Percentiles rank a stretch among this genome's conserved stretches.
Conservation (phyloP, 2,797 vertebrate genomes). For the Gadopsis bispinosus region DNA sequence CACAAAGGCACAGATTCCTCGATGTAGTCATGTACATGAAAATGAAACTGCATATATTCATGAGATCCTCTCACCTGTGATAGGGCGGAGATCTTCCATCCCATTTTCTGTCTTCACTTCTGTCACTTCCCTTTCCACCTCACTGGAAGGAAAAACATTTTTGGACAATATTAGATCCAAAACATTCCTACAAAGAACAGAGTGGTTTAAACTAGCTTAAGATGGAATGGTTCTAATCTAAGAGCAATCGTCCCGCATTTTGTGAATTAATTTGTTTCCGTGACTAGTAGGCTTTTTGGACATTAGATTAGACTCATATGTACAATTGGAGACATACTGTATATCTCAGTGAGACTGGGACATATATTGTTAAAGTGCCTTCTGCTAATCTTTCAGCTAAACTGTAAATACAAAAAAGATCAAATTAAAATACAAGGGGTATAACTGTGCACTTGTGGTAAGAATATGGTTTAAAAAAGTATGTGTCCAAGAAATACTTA, state of each 20-base stretch:
- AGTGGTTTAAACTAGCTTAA: background rate
- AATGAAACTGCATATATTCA: background rate
- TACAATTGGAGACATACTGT: background rate
- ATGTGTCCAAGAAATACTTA: background rate
- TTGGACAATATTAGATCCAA: background rate
- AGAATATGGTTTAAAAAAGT: background rate
- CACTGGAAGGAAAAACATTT: conserved; percentile 72
- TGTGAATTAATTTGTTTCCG: background rate
- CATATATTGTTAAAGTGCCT: background rate
- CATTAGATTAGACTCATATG: background rate
- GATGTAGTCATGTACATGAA: background rate
- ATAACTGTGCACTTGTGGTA: background rate
- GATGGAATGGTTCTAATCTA: background rate
- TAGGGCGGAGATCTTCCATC: conserved; percentile 52
- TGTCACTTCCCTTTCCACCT: conserved; percentile 70
- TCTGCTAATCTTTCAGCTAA: background rate
- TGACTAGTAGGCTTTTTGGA: background rate
- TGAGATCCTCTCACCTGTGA: conserved; percentile 65
- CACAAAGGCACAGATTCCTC: background rate
- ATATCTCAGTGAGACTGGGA: background rate
- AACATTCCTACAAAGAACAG: background rate
- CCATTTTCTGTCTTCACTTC: conserved; percentile 71
- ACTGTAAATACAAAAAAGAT: conserved; percentile 3
- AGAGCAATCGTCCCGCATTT: background rate
- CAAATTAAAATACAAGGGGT: background rate